Evolutionary conservation across 2,113 vertebrate species (phyloP), one percentile per base, ranked within the genome.

Genomic region (Mustelus asterias): DNA sequence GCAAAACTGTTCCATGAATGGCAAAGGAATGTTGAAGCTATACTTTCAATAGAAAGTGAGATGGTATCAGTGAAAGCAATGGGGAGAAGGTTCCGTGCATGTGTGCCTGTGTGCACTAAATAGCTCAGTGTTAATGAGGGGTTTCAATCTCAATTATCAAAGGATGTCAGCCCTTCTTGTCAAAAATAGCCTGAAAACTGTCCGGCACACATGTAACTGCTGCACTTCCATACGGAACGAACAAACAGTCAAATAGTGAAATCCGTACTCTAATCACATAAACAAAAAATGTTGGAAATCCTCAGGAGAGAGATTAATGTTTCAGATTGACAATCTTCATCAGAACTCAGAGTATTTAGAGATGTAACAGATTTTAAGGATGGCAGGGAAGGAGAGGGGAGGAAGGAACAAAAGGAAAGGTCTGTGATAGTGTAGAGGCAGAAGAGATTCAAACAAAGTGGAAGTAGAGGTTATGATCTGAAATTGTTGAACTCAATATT

Each of bases 81-180:
- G 41, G 69, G 94, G 69, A 13, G 44, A 76, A 54, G 13, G 37
- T 54, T 72, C 41, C 69, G 29, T 95, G 94, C 41, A 11, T 95
- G 94, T 76, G 65, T 70, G 93, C 41, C 37, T 70, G 24, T 48
- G 67, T 70, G 41, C 54, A 58, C 67, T 95, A 95, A 95, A 95
- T 95, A 95, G 29, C 67, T 95, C 67, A 70, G 65, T 95, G 93
- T 70, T 95, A 95, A 95, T 95, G 93, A 95, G 93, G 93, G 93
- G 65, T 95, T 95, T 95, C 93, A 95, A 95, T 95, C 93, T 95
- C 93, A 72, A 26, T 67, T 48, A 95, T 95, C 93, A 72, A 95
- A 41, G 41, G 41, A 70, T 14, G 37, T 95, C 65, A 29, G 22
- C n/a, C 37, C 22, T 72, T 29, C 67, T 70, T 72, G 93, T 95